Base-by-base conservation (phyloP, 1,140 invertebrate species). In the Diprion similis region DNA sequence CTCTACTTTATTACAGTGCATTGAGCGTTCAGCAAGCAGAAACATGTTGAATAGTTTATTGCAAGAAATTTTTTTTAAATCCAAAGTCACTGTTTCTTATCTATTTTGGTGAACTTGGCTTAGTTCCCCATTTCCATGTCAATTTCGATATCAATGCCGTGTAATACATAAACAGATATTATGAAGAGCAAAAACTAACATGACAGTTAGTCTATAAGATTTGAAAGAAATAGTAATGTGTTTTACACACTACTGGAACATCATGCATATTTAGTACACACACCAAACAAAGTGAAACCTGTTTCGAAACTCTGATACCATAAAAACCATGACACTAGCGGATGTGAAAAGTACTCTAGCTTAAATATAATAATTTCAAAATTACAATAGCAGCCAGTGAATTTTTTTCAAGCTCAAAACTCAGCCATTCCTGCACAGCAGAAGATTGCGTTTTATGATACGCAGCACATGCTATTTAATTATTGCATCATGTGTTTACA, bases 1-100 rank as follows among this genome's bases (percentile, higher is more conserved):
- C 6, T 59, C n/a, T 59, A 17, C 17, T 68, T 19, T 15, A 68
- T 24, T 24, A 68, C 67, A 75, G 17, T 64, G 67, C 72, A 73
- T 37, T 18, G 11, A 37, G 45, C 11, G 11, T 70, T 46, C 37
- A 47, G 24, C 24, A 37, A 37, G 24, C 24, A 37, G 24, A 37
- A 37, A 37, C 24, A 37, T 37, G 24, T 37, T 46, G 9, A 37
- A 37, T 70, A 46, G 45, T 11, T 47, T 13, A 15, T 73, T 19
- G 59, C 47, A 46, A 13, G 37, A 75, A 66, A 73, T 47, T 37
- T 37, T 37, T 1, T 37, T 3, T 3, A 6, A 37, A 37, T 37
- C 24, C 24, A 37, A 37, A 37, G 24, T 37, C 6, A 37, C 24
- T 37, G 24, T 37, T 37, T 37, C 24, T 3, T 37, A 37, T 37